A percentile compares a stretch with the other conserved stretches of the same genome.
phyloP scores from a whole-genome alignment of 2,113 vertebrate species.

The Polypterus bichir region DNA sequence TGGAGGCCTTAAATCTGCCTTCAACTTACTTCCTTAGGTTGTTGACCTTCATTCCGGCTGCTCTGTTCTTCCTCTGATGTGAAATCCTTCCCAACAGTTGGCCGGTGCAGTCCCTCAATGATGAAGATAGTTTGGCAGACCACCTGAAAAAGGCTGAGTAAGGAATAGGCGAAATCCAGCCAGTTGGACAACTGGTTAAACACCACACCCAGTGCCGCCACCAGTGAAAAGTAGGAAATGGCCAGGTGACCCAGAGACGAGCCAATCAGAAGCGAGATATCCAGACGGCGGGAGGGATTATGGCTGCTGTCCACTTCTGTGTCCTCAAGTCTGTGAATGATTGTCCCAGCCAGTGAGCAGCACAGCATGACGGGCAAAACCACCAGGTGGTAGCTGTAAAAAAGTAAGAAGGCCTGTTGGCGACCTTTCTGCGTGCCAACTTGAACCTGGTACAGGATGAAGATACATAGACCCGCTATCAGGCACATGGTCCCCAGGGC shows the following conservation, averaged over 20 bases:
- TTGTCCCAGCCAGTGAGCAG: conserved; percentile 31
- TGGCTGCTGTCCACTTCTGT: conserved; percentile 43
- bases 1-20: too few species aligned
- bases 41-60: neutral
- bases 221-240: conserved; percentile 61
- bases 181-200: conserved; percentile 28
- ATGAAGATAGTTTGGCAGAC: conserved; percentile 60
- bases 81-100: conserved; percentile 6
- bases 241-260: conserved; percentile 46
- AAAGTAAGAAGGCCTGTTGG: conserved; percentile 31
- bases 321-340: conserved; percentile 46
- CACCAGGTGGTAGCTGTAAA: conserved; percentile 43
- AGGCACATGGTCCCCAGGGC: conserved; percentile 36
- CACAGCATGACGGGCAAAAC: conserved; percentile 46
- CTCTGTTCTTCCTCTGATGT: rapidly evolving
- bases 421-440: conserved; percentile 19
- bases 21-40: too few species aligned
- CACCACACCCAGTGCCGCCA: conserved; percentile 45
- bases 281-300: conserved; percentile 65
- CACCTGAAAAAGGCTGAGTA: conserved; percentile 51
- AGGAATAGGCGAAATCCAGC: conserved; percentile 45
- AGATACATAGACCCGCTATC: conserved; percentile 38
- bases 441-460: conserved; percentile 54
- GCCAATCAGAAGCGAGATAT: conserved; percentile 48
- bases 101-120: conserved; percentile 51